Percentiles rank a stretch among this genome's conserved stretches.
Evolutionary conservation across 2,113 vertebrate genomes (phyloP).

Genomic region (Henicopernis longicauda): DNA sequence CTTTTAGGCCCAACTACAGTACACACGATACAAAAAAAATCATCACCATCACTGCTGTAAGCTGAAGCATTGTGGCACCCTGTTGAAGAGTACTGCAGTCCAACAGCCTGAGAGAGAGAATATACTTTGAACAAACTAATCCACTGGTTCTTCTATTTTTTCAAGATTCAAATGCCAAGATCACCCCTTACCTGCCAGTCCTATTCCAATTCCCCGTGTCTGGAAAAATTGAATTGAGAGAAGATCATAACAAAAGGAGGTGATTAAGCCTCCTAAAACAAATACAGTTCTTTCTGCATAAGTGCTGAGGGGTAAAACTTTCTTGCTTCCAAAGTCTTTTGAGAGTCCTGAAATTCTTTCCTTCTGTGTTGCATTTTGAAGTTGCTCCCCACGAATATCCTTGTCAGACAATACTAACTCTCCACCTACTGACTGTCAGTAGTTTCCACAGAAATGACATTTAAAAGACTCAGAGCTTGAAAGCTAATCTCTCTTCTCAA

Average conservation of each 20-base stretch:
- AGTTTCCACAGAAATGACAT: slow-evolving; percentile 45
- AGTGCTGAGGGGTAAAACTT: slow-evolving; percentile 37
- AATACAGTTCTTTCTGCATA: background rate
- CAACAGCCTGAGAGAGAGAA: background rate
- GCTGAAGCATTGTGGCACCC: background rate
- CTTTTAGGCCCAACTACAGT: background rate
- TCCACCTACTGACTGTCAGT: slow-evolving; percentile 54
- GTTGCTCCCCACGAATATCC: slow-evolving; percentile 34
- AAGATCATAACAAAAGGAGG: background rate
- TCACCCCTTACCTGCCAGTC: background rate
- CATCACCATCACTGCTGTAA: background rate
- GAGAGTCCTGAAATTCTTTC: slow-evolving; percentile 24
- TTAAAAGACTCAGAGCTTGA: slow-evolving; percentile 51
- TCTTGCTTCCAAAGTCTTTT: slow-evolving; percentile 13
- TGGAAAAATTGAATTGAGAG: background rate
- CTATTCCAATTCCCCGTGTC: background rate
- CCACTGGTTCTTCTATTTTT: background rate
- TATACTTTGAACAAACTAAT: background rate
- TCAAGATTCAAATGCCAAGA: background rate
- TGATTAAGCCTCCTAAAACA: slow-evolving; percentile 9
- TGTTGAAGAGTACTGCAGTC: rapidly evolving
- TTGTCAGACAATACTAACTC: slow-evolving; percentile 61
- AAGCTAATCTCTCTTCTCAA: slow-evolving; percentile 48
- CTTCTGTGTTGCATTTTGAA: slow-evolving; percentile 51
- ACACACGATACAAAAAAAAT: rapidly evolving